Conservation (phyloP, 2,113 vertebrate genomes). For the Chauna torquata region DNA sequence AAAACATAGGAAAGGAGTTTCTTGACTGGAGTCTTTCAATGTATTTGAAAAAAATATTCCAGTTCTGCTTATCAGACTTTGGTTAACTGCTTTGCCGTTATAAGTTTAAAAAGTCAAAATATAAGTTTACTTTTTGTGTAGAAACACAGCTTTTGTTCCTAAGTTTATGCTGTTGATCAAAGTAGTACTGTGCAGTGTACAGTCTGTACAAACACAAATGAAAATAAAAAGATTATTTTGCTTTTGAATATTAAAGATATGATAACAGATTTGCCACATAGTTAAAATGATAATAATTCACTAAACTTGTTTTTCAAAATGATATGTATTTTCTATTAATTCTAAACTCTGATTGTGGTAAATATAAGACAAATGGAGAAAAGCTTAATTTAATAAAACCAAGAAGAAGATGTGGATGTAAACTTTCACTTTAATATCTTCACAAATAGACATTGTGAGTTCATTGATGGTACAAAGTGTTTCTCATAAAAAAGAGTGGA, state of each 20-base stretch:
- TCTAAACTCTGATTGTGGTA: background rate
- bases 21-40: background rate
- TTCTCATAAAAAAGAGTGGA: background rate
- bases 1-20: background rate
- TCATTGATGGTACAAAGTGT: background rate
- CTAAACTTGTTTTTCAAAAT: background rate
- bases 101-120: background rate
- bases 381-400: background rate
- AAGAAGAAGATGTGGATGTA: background rate
- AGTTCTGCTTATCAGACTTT: background rate
- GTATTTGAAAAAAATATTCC: background rate
- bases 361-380: background rate
- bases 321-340: background rate
- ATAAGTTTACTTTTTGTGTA: background rate
- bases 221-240: background rate
- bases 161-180: background rate
- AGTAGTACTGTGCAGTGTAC: background rate
- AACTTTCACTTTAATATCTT: constrained; percentile 1
- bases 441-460: background rate
- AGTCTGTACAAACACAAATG: background rate
- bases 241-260: background rate
- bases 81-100: background rate
- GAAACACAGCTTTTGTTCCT: background rate
- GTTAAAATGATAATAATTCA: background rate
- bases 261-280: background rate